Percentiles rank a stretch among this genome's conserved stretches.
phyloP scores from a whole-genome alignment of 2,113 vertebrate genomes.

The Dermatemys mawii region DNA sequence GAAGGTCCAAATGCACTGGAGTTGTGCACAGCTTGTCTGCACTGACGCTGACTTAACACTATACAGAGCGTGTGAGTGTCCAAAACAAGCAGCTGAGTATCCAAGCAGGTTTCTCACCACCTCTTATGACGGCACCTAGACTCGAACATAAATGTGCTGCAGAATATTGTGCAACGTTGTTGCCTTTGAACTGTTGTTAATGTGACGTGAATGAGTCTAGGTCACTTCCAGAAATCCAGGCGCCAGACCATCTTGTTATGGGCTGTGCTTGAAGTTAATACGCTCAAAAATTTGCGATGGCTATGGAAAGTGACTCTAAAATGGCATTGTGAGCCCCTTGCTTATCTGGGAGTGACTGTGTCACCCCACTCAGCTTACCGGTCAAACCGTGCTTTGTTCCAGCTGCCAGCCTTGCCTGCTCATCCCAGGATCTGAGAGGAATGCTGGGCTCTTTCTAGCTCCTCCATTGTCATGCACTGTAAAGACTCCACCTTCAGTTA shows the following conservation, averaged over 20 bases:
- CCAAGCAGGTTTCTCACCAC: background rate
- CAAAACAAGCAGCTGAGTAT: background rate
- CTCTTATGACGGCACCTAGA: background rate
- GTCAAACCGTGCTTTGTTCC: background rate
- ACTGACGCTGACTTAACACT: background rate
- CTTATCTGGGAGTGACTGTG: background rate
- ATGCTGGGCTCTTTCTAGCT: background rate
- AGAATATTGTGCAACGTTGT: too few relatives aligned
- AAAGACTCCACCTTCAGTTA: background rate
- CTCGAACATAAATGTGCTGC: background rate
- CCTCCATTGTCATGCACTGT: background rate
- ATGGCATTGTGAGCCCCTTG: background rate
- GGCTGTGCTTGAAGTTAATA: background rate
- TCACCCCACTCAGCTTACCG: background rate
- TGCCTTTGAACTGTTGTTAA: background rate
- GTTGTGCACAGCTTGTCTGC: background rate
- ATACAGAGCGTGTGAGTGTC: rapidly evolving
- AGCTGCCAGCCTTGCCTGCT: background rate
- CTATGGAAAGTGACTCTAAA: background rate
- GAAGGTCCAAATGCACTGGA: background rate
- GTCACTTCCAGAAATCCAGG: background rate
- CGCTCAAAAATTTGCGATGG: background rate
- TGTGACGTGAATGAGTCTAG: background rate
- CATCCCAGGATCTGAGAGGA: background rate
- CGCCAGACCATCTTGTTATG: background rate